Conservation (phyloP, 2,113 vertebrate species). For the Hipposideros armiger region DNA sequence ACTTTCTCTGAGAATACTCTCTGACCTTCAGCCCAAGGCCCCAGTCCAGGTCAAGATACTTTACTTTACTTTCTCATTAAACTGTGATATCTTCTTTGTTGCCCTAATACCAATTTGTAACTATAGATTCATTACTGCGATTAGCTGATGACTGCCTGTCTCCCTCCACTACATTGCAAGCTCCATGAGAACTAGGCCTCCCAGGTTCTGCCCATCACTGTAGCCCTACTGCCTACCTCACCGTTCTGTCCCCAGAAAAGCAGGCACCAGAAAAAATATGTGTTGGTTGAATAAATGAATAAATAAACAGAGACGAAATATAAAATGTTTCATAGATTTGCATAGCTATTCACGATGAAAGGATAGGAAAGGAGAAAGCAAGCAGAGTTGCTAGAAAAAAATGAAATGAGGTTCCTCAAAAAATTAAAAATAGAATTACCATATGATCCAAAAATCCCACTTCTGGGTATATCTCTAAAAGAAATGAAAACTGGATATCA, state of each 20-base stretch:
- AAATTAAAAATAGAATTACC: not conserved
- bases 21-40: not conserved
- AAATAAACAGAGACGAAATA: constrained; percentile 22
- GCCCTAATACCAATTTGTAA: not conserved
- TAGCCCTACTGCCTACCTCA: not conserved
- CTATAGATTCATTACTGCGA: not conserved
- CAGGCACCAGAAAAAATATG: not conserved
- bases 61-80: not conserved
- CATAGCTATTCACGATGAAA: not conserved
- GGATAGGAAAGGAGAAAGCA: not conserved
- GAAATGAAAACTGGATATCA: not conserved
- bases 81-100: not conserved
- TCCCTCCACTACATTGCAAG: not conserved
- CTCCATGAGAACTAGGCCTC: not conserved
- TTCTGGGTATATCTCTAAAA: not conserved
- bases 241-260: not conserved
- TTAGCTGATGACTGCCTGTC: not conserved
- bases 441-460: not conserved
- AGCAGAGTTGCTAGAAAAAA: not conserved
- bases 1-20: not conserved
- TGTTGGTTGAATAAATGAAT: not conserved
- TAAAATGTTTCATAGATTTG: not conserved
- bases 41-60: not conserved
- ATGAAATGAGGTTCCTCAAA: not conserved
- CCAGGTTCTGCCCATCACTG: not conserved